Base-by-base conservation (phyloP, 92 coral and sea anemone species). In the Virgularia gustaviana region DNA sequence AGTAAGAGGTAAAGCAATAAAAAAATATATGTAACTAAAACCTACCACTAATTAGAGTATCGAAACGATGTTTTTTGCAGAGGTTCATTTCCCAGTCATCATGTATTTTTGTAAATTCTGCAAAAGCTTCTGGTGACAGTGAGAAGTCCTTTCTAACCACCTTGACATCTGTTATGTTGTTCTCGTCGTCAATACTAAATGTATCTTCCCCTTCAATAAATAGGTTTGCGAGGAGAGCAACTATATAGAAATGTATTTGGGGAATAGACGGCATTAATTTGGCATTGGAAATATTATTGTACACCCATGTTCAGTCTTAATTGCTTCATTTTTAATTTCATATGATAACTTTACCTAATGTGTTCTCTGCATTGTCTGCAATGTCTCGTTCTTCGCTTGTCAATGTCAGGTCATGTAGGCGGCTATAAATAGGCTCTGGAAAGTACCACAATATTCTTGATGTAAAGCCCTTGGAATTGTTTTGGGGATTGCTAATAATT, bases 381-480 rank as follows among this genome's bases (percentile, higher is more conserved):
- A n/a, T n/a, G n/a, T n/a, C n/a, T n/a, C n/a, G n/a, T n/a, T n/a
- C n/a, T n/a, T n/a, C n/a, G n/a, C n/a, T n/a, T n/a, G n/a, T n/a
- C n/a, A n/a, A n/a, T n/a, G n/a, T n/a, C n/a, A n/a, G n/a, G n/a
- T n/a, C n/a, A n/a, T 3, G 66, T 60, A 45, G 49, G 9, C 29
- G 22, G 13, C 75, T 51, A 36, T 25, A 72, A 18, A 72, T 57
- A 4, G 78, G 78, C 27, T 72, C 35, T 37, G 70, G 78, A 36
- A 68, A 78, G 2, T 36, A 39, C 82, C 82, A 68, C 22, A 55
- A 16, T 2, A 77, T 33, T 16, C 29, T 12, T 12, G 82, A 78
- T 6, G 66, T 78, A 28, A 78, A 78, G 1, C 83, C 78, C 19
- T 78, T 68, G 15, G 77, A 60, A 25, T 55, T 78, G 65, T 78